Conservation (phyloP, 2,888 invertebrate species). For the Rhyacophila evoluta region DNA sequence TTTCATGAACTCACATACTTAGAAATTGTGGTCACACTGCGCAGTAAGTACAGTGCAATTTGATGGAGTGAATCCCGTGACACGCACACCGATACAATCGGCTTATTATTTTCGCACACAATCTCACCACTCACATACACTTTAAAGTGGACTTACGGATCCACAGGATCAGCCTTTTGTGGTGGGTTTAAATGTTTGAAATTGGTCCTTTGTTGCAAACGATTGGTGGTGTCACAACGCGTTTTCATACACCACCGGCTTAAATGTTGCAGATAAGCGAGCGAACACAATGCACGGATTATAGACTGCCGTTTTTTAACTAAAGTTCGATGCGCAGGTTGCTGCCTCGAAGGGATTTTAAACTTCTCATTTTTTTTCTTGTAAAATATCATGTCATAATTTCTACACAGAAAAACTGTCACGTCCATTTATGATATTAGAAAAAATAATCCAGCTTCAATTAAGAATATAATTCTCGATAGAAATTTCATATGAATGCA, state of each 20-base stretch:
- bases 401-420: too few species aligned
- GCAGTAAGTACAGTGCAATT: neutral
- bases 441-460: too few species aligned
- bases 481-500: too few species aligned
- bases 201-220: constrained; percentile 19
- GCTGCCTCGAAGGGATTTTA: constrained; percentile 23
- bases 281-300: constrained; percentile 1
- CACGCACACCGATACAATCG: neutral
- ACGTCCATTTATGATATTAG: too few species aligned
- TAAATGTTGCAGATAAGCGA: constrained; percentile 26
- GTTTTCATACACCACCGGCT: constrained; percentile 25
- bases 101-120: constrained; percentile 22
- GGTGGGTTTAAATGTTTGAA: constrained; percentile 30
- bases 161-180: neutral
- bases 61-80: constrained; percentile 1
- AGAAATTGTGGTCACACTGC: neutral
- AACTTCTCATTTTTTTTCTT: neutral
- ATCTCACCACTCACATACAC: constrained; percentile 3
- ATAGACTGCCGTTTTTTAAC: neutral
- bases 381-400: too few species aligned
- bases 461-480: too few species aligned
- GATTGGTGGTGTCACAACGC: constrained; percentile 30
- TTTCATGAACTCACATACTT: too few species aligned
- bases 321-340: constrained; percentile 20
- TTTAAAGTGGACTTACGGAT: neutral